These are phyloP conservation scores for Argyrosomus regius DNA, from an alignment of 2,797 vertebrate genomes.

Conservation along the genomic window DNA sequence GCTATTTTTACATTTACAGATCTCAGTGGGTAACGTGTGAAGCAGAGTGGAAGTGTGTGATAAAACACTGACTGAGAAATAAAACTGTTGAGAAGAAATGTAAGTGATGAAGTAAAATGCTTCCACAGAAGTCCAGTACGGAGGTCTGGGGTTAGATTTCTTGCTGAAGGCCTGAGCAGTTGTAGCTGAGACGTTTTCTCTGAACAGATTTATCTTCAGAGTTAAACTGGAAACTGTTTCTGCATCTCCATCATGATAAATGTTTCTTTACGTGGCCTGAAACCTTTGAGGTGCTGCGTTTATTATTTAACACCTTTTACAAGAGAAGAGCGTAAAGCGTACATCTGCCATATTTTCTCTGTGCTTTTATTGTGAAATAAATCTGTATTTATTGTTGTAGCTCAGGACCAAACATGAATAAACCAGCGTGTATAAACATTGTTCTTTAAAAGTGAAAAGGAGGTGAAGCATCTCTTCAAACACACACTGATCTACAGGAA, in stretches of 20 bases:
- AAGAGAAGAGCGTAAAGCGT: not conserved
- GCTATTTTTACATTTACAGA: slow-evolving; percentile 55
- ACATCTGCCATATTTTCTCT: too few relatives aligned
- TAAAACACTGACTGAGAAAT: slow-evolving; percentile 10
- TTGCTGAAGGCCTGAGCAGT: not conserved
- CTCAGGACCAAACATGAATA: too few relatives aligned
- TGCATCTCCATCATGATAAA: not conserved
- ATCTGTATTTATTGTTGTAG: too few relatives aligned
- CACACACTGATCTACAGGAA: too few relatives aligned
- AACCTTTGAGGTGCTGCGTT: not conserved
- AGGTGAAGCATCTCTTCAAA: too few relatives aligned
- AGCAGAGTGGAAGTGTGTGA: slow-evolving; percentile 14
- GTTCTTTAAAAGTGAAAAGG: too few relatives aligned
- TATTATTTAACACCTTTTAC: not conserved
- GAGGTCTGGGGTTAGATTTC: not conserved
- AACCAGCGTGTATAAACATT: too few relatives aligned
- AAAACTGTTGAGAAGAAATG: not conserved
- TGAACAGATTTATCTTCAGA: not conserved
- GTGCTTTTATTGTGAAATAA: too few relatives aligned
- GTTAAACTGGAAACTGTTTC: not conserved
- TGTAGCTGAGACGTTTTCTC: not conserved
- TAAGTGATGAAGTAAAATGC: not conserved
- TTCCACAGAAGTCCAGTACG: not conserved
- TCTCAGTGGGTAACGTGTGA: slow-evolving; percentile 33
- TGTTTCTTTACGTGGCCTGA: not conserved